Conservation (phyloP, 37 sponge, comb jelly and placozoan genomes). For the Spongilla lacustris region DNA sequence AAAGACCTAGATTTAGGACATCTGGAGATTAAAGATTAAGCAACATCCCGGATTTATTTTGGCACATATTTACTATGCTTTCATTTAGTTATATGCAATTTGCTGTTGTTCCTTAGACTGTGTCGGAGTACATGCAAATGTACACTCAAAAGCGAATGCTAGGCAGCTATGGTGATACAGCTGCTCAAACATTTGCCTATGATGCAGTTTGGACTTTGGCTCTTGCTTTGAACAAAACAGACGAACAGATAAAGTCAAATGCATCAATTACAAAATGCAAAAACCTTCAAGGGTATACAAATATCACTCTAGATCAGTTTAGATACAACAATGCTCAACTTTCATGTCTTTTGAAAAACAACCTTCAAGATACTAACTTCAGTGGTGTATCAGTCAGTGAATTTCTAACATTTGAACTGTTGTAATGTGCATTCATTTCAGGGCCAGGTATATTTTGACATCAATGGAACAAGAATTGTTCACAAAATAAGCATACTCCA, state of each 20-base stretch:
- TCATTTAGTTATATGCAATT: not conserved
- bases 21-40: too few relatives aligned
- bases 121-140: not conserved
- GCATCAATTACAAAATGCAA: not conserved
- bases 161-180: not conserved
- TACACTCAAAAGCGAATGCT: not conserved
- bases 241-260: not conserved
- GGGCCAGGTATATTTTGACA: not conserved
- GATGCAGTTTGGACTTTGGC: constrained; percentile 21
- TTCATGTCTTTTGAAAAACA: not conserved
- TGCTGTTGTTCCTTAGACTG: not conserved
- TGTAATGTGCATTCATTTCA: not conserved
- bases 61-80: too few relatives aligned
- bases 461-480: not conserved
- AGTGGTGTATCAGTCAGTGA: not conserved
- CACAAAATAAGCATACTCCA: not conserved
- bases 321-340: not conserved
- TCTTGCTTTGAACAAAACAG: constrained; percentile 14
- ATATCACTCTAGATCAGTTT: not conserved
- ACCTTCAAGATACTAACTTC: not conserved
- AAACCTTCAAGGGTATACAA: not conserved
- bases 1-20: too few relatives aligned
- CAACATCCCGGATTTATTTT: too few relatives aligned
- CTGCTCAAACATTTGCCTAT: constrained; percentile 1
- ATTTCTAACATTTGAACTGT: not conserved